A percentile compares a stretch with the other conserved stretches of the same genome.
Evolutionary conservation across 2,797 vertebrate species (phyloP).

Genomic region (Sebastes cheni): DNA sequence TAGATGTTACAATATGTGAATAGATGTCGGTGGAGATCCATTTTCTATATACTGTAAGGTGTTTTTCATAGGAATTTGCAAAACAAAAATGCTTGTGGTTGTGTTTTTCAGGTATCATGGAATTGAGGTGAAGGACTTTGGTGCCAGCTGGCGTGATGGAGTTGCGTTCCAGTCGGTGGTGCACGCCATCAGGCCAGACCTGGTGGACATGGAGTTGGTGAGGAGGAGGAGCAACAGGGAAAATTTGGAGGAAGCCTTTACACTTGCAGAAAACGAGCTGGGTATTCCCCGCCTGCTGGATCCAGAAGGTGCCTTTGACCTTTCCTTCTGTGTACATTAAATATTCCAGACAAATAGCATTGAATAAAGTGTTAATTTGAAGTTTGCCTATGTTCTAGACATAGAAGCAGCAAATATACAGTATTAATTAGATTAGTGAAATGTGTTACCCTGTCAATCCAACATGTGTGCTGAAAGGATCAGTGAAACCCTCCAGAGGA

Average conservation of each 20-base stretch:
- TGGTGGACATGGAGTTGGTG: conserved; percentile 92
- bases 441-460: background rate
- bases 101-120: conserved; percentile 84
- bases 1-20: background rate
- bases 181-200: conserved; percentile 93
- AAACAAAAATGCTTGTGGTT: background rate
- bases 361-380: background rate
- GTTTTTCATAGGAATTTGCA: background rate
- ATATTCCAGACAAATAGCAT: background rate
- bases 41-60: background rate
- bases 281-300: conserved; percentile 97
- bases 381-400: background rate
- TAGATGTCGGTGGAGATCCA: background rate
- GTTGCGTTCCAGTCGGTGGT: conserved; percentile 94
- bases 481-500: background rate
- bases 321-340: background rate
- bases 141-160: conserved; percentile 93
- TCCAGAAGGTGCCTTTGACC: conserved; percentile 89
- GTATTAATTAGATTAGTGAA: background rate
- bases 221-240: conserved; percentile 87
- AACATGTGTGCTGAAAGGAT: background rate
- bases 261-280: conserved; percentile 91
- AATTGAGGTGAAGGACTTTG: conserved; percentile 96
- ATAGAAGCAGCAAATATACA: background rate
- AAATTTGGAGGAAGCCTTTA: conserved; percentile 94